Evolutionary conservation across 2,888 invertebrate genomes (phyloP).

Genomic region (Orchesellides sinensis): DNA sequence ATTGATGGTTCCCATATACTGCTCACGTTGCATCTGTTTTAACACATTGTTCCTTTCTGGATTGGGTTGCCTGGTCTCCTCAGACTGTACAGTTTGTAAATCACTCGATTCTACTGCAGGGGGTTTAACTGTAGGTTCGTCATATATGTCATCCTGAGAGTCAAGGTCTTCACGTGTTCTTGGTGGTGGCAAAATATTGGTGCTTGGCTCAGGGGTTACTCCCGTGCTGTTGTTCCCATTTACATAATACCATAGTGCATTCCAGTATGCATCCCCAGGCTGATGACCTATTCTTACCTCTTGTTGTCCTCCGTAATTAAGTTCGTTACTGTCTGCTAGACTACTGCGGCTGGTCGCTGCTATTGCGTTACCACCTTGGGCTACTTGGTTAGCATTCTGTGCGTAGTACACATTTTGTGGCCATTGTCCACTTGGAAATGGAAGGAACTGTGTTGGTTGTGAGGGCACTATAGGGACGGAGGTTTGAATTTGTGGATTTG

Average conservation of each 20-base stretch:
- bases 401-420: neutral
- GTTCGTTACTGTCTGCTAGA: neutral
- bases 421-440: slow-evolving; percentile 16
- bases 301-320: neutral
- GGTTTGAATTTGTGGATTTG: neutral
- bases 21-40: slow-evolving; percentile 6
- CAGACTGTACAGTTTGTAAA: slow-evolving; percentile 43
- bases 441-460: neutral
- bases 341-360: neutral
- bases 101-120: slow-evolving; percentile 32
- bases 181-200: slow-evolving; percentile 35
- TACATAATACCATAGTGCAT: slow-evolving; percentile 38
- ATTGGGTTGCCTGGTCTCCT: neutral
- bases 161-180: slow-evolving; percentile 10
- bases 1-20: neutral
- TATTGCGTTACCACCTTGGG: neutral
- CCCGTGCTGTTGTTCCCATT: slow-evolving; percentile 24
- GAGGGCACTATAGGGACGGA: too few species aligned
- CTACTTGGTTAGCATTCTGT: neutral
- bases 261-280: slow-evolving; percentile 25
- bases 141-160: neutral
- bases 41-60: neutral
- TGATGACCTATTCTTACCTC: slow-evolving; percentile 1
- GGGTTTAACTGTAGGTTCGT: neutral
- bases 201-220: slow-evolving; percentile 25